Evolutionary conservation across 2,797 vertebrate genomes (phyloP), one percentile per base, ranked within the genome.

Genomic region (Chelidonichthys spinosus): DNA sequence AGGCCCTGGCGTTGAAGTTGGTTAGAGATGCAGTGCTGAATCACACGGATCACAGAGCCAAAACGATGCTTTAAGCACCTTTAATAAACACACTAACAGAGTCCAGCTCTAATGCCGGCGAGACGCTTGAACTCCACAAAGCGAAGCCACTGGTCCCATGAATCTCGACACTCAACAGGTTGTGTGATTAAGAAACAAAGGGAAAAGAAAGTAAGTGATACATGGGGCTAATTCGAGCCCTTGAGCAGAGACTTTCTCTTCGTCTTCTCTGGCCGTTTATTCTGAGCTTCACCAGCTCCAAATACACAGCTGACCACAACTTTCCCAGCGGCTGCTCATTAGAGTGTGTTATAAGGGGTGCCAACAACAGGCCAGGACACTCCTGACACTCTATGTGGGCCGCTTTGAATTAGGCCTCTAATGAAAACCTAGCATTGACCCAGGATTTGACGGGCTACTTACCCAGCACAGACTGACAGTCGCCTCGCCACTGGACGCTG

Each of bases 381-480:
- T 86, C 78, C 74, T 76, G 82, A 90, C 92, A 92, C 92, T 77
- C 85, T 67, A 69, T 14, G 59, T 78, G 83, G 89, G 69, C 87
- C 83, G 90, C 91, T 94, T 94, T 92, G 88, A 93, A 93, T 92
- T 93, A 93, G 80, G 49, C 54, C 76, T 83, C 72, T 90, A 93
- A 93, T 94, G 88, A 93, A 92, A 94, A 93, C 91, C 92, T 82
- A 93, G 82, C 85, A 90, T 84, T 86, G 85, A 87, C 85, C 86
- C 73, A 80, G 80, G 71, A 72, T 82, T 71, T 74, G 89, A 89
- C 84, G 80, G 67, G 69, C 70, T 79, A 63, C 78, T 84, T 78
- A 85, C 75, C 59, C 72, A 46, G 72, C 84, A 82, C 79, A 89
- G 87, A 90, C 90, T 78, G 80, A 74, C 80, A 82, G 89, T 82